Conservation (phyloP, 2,888 invertebrate genomes). For the Seira ritae region DNA sequence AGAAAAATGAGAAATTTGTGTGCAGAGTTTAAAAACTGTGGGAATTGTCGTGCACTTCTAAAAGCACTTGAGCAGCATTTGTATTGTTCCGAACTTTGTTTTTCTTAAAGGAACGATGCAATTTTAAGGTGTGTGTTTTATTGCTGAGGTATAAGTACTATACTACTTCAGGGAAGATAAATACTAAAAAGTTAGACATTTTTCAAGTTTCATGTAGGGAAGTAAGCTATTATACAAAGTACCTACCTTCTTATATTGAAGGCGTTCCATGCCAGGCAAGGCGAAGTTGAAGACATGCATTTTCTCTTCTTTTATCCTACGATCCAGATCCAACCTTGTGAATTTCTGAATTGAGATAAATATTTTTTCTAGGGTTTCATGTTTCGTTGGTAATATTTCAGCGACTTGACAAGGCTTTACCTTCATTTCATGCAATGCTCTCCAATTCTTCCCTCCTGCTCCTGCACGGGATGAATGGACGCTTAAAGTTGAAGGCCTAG, state of each 20-base stretch:
- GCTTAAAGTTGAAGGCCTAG: background rate
- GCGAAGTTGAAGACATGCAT: background rate
- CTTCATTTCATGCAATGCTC: slow-evolving; percentile 31
- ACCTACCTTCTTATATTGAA: background rate
- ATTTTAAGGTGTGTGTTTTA: no score
- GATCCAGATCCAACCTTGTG: slow-evolving; percentile 35
- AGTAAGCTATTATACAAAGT: background rate
- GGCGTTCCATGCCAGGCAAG: background rate
- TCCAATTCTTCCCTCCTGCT: background rate
- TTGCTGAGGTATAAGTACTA: no score
- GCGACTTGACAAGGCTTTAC: slow-evolving; percentile 59
- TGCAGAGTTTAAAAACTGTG: background rate
- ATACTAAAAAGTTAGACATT: slow-evolving; percentile 3
- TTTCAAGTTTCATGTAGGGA: background rate
- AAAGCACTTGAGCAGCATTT: no score
- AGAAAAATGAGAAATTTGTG: background rate
- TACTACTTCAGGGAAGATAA: slow-evolving; percentile 9
- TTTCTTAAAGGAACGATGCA: no score
- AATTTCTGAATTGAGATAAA: slow-evolving; percentile 67
- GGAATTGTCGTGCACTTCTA: background rate
- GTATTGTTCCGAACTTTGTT: no score
- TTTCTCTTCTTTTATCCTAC: slow-evolving; percentile 6
- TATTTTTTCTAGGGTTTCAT: slow-evolving; percentile 50
- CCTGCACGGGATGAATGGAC: background rate
- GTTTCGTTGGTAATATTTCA: slow-evolving; percentile 58